Conservation (phyloP, 1,140 invertebrate genomes). For the Arion vulgaris region DNA sequence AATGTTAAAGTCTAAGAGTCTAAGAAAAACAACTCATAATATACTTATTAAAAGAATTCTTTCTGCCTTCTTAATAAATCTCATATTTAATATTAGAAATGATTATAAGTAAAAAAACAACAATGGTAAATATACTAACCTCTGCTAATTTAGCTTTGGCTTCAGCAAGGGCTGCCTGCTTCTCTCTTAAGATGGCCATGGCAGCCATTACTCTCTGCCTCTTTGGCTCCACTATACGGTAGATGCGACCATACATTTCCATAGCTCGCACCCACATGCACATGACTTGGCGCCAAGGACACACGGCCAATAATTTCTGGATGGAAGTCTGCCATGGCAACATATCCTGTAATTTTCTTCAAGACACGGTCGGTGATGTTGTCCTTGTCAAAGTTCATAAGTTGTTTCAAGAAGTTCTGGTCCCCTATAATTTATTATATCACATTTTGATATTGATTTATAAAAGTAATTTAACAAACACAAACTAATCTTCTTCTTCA, state of each 20-base stretch:
- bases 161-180: slow-evolving; percentile 83
- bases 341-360: slow-evolving; percentile 85
- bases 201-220: slow-evolving; percentile 84
- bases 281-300: slow-evolving; percentile 85
- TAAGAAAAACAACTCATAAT: too few relatives aligned
- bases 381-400: slow-evolving; percentile 90
- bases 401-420: slow-evolving; percentile 75
- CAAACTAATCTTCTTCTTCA: too few relatives aligned
- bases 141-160: slow-evolving; percentile 82
- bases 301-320: slow-evolving; percentile 81
- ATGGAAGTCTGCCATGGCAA: slow-evolving; percentile 86
- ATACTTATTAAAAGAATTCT: too few relatives aligned
- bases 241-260: slow-evolving; percentile 89
- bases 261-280: slow-evolving; percentile 93
- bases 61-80: too few relatives aligned
- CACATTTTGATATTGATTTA: background rate
- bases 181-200: slow-evolving; percentile 80
- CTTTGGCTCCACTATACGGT: slow-evolving; percentile 87
- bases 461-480: background rate
- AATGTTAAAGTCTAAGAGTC: too few relatives aligned
- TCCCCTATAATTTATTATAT: slow-evolving; percentile 64
- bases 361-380: slow-evolving; percentile 86
- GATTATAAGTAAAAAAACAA: too few relatives aligned
- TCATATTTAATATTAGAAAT: too few relatives aligned
- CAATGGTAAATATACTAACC: too few relatives aligned